Conservation (phyloP, 1,140 invertebrate species). For the Macrostomum lignano region DNA sequence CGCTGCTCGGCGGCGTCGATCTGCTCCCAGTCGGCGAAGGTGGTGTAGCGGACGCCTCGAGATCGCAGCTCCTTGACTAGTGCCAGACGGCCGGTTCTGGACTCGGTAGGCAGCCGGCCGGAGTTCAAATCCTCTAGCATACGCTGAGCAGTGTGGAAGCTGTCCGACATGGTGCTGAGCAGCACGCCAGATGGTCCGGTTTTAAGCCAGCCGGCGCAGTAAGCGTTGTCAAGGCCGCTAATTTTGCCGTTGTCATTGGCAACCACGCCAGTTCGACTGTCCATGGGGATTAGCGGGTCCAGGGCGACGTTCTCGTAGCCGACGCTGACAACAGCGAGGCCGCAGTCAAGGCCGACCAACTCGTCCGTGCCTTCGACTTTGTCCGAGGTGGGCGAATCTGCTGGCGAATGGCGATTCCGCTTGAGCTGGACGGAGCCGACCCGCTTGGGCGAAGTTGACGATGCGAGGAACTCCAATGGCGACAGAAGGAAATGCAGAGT, state of each 20-base stretch:
- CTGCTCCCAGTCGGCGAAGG: slow-evolving; percentile 52
- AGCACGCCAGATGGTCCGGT: slow-evolving; percentile 72
- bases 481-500: no score
- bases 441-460: no score
- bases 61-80: no score
- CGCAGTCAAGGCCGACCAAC: slow-evolving; percentile 8
- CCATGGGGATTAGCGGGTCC: slow-evolving; percentile 39
- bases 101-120: no score
- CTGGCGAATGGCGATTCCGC: no score
- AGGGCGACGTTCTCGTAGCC: slow-evolving; percentile 20
- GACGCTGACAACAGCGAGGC: slow-evolving; percentile 17
- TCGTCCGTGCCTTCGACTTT: no score
- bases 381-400: no score
- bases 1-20: slow-evolving; percentile 47
- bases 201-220: slow-evolving; percentile 68
- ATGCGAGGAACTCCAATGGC: no score
- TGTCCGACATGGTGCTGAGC: slow-evolving; percentile 61
- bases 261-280: slow-evolving; percentile 37
- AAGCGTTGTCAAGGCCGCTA: slow-evolving; percentile 11
- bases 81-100: no score
- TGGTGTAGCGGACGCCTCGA: slow-evolving; percentile 38
- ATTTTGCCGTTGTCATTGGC: slow-evolving; percentile 41
- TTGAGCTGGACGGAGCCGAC: no score
- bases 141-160: slow-evolving; percentile 42
- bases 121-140: slow-evolving; percentile 39